Base-by-base conservation (phyloP, 1,140 invertebrate species). In the Rhynchophorus ferrugineus region DNA sequence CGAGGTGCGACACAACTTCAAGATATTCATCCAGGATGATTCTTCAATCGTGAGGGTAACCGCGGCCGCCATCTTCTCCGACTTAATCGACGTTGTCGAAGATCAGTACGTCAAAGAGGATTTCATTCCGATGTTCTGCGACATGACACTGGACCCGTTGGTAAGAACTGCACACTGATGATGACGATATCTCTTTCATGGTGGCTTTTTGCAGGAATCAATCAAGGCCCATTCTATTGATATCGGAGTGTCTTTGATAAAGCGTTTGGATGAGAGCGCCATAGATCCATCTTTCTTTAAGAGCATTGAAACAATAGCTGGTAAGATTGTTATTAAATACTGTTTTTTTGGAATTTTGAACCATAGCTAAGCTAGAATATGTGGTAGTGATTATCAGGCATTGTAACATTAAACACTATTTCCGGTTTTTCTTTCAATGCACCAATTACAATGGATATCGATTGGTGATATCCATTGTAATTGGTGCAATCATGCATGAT, bases 131-230 rank as follows among this genome's bases (percentile, higher is more conserved):
- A 59, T 62, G 29, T 63, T 67, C 35, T 45, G 60, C 17, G 56
- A 61, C 22, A 59, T 68, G n/a, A 43, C 56, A 11, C 57, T 63
- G 39, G 66, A 68, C 52, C 57, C 61, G 20, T 59, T 66, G 58
- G 65, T 67, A 44, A 60, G 17, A 44, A n/a, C n/a, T n/a, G n/a
- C n/a, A n/a, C n/a, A n/a, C n/a, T n/a, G n/a, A n/a, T n/a, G n/a
- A n/a, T n/a, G n/a, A n/a, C n/a, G n/a, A n/a, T n/a, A n/a, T n/a
- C n/a, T n/a, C n/a, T n/a, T n/a, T n/a, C n/a, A n/a, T n/a, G 17
- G 35, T 37, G 35, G 14, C 17, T 37, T 37, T 37, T 37, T 2
- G 17, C n/a, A 33, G 29, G 29, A 33, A 33, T 6, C 29, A 33
- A 6, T 11, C 29, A 48, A 58, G 29, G 33, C 46, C 3, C 34